Evolutionary conservation across 2,888 invertebrate species (phyloP).

Genomic region (Parapristionchus giblindavisi): DNA sequence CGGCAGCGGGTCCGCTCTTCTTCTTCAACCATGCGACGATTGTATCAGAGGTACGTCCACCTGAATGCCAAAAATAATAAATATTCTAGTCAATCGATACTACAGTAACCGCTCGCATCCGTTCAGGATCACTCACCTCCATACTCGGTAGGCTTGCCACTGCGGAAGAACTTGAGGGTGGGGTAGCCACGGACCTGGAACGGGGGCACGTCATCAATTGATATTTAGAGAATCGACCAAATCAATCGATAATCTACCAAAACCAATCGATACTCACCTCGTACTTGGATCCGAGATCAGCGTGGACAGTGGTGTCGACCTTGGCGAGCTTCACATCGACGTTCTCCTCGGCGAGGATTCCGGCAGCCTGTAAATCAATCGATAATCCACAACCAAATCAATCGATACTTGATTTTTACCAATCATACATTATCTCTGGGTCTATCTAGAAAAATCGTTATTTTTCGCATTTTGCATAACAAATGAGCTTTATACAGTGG

Average conservation of each 20-base stretch:
- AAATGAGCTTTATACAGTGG: too few relatives aligned
- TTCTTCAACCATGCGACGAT: constrained; percentile 91
- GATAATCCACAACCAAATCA: background rate
- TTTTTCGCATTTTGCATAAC: too few relatives aligned
- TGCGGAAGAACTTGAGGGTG: constrained; percentile 93
- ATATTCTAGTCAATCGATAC: background rate
- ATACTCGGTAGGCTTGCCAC: constrained; percentile 84
- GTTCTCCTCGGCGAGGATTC: constrained; percentile 75
- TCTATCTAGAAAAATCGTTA: too few relatives aligned
- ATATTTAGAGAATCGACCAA: background rate
- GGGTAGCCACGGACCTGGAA: constrained; percentile 85
- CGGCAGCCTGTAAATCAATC: constrained; percentile 30
- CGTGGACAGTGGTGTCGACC: constrained; percentile 79
- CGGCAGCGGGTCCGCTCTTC: constrained; percentile 92
- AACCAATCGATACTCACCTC: constrained; percentile 71
- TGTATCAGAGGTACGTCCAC: constrained; percentile 78
- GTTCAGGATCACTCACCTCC: constrained; percentile 75
- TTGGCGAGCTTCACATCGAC: constrained; percentile 88
- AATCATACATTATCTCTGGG: too few relatives aligned
- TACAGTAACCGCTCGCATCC: constrained; percentile 62
- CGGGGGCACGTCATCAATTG: background rate
- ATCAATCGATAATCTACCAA: background rate
- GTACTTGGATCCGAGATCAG: constrained; percentile 85
- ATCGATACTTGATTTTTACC: too few relatives aligned
- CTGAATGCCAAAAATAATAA: background rate